Evolutionary conservation across 2,888 invertebrate species (phyloP).

Genomic region (Oligia strigilis): DNA sequence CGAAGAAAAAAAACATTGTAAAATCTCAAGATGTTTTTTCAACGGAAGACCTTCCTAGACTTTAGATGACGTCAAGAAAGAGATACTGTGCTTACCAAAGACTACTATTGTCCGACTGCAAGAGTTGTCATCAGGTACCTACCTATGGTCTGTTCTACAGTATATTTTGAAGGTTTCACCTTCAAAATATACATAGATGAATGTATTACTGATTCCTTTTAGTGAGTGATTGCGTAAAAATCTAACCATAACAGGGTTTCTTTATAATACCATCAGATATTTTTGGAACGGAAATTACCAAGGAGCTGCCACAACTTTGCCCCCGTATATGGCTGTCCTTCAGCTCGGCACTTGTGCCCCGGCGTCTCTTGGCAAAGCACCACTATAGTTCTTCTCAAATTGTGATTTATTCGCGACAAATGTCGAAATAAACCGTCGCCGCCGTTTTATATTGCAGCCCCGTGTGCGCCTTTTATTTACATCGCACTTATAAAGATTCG

Average conservation of each 20-base stretch:
- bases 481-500: conserved; percentile 49
- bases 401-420: conserved; percentile 88
- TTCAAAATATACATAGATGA: not conserved
- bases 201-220: not conserved
- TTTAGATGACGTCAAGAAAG: not conserved
- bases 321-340: conserved; percentile 17
- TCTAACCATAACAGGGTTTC: not conserved
- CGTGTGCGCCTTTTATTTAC: conserved; percentile 59
- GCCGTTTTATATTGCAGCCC: conserved; percentile 73
- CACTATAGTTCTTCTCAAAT: conserved; percentile 85
- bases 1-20: too few species aligned
- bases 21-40: not conserved
- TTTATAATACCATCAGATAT: not conserved
- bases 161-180: too few species aligned
- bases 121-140: not conserved
- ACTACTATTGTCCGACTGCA: not conserved
- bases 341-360: conserved; percentile 50
- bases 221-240: not conserved
- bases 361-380: conserved; percentile 80
- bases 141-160: not conserved
- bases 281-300: too few species aligned
- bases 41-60: not conserved
- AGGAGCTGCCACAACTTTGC: not conserved
- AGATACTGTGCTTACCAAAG: not conserved
- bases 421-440: conserved; percentile 84